Evolutionary conservation across 2,113 vertebrate genomes (phyloP), one percentile per base, ranked within the genome.

Genomic region (Rattus rattus): DNA sequence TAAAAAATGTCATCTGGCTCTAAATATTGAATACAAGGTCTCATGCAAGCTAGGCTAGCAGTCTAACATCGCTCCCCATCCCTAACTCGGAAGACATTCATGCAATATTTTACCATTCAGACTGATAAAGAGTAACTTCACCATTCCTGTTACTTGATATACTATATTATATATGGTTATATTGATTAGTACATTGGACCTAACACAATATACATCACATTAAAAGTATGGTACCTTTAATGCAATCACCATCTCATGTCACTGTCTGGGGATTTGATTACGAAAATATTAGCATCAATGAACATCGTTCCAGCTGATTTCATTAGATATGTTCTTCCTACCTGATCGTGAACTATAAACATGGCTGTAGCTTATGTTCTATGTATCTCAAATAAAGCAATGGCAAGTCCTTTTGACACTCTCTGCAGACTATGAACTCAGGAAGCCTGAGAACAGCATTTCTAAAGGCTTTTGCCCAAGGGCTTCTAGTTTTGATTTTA

Each of bases 21-120:
- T 63, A 12, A 11, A 8, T 16, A 75, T 47, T 43, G 26, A 89
- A 89, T n/a, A 39, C 70, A 89, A 43, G 5, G 19, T 26, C 39
- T 22, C n/a, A 61, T 16, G 9, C 16, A 75, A 76, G 13, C 39
- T 63, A 63, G 28, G 17, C 70, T 47, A 76, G 17, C 19, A 90
- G 13, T 76, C 26, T 61, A 33, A 14, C 16, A 63, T 54, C 26
- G 49, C 59, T 30, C 16, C 3, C 13, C 11, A 33, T 20, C 24
- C 26, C 8, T 17, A 76, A 26, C 56, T 2, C 70, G 47, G 16
- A 89, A 89, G 33, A 91, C 87, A 94, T 75, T 54, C 20, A 76
- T 88, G 1, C 91, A 93, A 39, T 84, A 90, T 79, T 81, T 90
- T 93, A 28, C 30, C 73, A 70, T 26, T n/a, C n/a, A 81, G 59